A percentile compares a stretch with the other conserved stretches of the same genome.
Evolutionary conservation across 2,113 vertebrate genomes (phyloP).

Genomic region (Stegastes partitus): DNA sequence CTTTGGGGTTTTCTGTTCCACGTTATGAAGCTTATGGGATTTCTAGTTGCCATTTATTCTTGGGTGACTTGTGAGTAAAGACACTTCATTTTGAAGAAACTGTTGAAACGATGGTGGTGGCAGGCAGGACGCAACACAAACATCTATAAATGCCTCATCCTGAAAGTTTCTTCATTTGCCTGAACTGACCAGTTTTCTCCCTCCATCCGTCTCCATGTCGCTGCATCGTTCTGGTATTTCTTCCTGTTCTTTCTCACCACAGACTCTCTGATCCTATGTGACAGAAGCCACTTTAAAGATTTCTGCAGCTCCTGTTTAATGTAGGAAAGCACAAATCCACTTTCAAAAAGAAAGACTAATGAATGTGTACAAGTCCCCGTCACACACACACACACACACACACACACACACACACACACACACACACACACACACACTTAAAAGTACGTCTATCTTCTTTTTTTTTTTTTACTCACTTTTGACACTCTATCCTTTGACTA

Average conservation of each 20-base stretch:
- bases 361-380: neutral
- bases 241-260: conserved; percentile 16
- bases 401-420: neutral
- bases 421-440: conserved; percentile 5
- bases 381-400: conserved; percentile 1
- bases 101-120: neutral
- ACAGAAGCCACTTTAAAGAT: conserved; percentile 50
- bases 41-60: conserved; percentile 25
- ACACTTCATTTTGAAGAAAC: conserved; percentile 8
- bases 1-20: conserved; percentile 8
- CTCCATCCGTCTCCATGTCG: conserved; percentile 6
- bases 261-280: conserved; percentile 23
- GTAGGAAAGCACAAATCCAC: conserved; percentile 6
- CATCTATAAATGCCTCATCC: conserved; percentile 6
- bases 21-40: neutral
- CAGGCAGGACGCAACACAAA: neutral
- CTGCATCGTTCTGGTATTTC: conserved; percentile 21
- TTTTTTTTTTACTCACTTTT: conserved; percentile 45
- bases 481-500: conserved; percentile 32
- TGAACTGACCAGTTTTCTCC: conserved; percentile 14
- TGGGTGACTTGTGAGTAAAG: conserved; percentile 1
- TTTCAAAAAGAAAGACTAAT: conserved; percentile 27
- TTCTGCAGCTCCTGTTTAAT: conserved; percentile 39
- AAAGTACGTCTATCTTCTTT: conserved; percentile 28
- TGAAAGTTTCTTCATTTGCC: conserved; percentile 15